Evolutionary conservation across 2,888 invertebrate species (phyloP).

Genomic region (Psylliodes chrysocephalus): DNA sequence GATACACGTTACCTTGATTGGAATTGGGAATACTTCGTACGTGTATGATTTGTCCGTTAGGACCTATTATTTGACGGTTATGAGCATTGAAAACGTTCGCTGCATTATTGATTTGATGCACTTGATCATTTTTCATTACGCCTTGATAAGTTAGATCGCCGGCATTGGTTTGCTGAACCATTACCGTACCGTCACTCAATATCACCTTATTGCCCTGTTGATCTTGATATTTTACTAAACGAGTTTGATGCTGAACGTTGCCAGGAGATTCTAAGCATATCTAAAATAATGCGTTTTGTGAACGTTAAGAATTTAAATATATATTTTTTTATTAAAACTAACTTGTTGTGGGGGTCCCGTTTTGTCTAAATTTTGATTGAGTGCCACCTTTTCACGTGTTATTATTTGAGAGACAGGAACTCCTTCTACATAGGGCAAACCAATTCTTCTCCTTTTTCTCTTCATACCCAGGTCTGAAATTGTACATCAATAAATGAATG

Average conservation of each 20-base stretch:
- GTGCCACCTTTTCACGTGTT: conserved; percentile 70
- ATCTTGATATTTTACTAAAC: conserved; percentile 59
- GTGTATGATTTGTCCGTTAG: conserved; percentile 71
- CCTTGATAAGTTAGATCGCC: conserved; percentile 43
- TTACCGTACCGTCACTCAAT: conserved; percentile 54
- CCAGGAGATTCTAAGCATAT: conserved; percentile 1
- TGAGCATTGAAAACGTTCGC: conserved; percentile 47
- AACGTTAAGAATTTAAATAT: too few relatives aligned
- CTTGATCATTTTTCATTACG: conserved; percentile 15
- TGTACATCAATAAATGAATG: too few relatives aligned
- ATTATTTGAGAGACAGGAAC: conserved; percentile 74
- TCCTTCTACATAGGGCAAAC: conserved; percentile 68
- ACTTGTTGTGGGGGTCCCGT: conserved; percentile 59
- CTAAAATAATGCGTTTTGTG: conserved; percentile 6
- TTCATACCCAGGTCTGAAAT: conserved; percentile 69
- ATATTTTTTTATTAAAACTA: too few relatives aligned
- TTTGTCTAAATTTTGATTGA: conserved; percentile 64
- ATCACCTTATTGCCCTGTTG: conserved; percentile 56
- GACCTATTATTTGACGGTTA: conserved; percentile 65
- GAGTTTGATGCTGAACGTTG: conserved; percentile 24
- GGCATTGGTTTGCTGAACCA: conserved; percentile 57
- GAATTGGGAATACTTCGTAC: conserved; percentile 65
- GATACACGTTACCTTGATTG: conserved; percentile 45
- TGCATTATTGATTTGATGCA: conserved; percentile 19
- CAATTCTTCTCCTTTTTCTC: conserved; percentile 72